Percentiles rank a stretch among this genome's conserved stretches.
These are phyloP conservation scores for Pogonocherus hispidulus DNA, from an alignment of 2,888 invertebrate genomes.

Conservation along the genomic window DNA sequence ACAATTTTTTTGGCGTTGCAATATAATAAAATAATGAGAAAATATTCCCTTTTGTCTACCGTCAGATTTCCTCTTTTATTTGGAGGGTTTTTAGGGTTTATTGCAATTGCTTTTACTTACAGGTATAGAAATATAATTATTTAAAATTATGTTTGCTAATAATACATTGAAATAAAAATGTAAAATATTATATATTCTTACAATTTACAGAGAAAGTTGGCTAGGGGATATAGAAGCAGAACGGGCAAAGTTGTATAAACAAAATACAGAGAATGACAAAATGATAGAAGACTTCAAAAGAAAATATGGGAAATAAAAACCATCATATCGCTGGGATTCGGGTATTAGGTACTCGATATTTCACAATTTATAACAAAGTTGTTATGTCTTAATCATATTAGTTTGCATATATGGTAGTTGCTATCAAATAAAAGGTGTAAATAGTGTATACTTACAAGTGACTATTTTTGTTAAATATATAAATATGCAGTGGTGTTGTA, in stretches of 20 bases:
- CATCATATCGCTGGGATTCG: background rate
- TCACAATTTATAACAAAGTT: no score
- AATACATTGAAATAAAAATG: no score
- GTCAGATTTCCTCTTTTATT: slow-evolving; percentile 55
- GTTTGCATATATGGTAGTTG: no score
- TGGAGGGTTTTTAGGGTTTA: slow-evolving; percentile 49
- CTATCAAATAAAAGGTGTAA: no score
- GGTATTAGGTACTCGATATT: background rate
- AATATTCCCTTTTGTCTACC: slow-evolving; percentile 6
- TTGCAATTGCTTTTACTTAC: slow-evolving; percentile 49
- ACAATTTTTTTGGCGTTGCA: no score
- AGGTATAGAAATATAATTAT: slow-evolving; percentile 53
- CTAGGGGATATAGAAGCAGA: slow-evolving; percentile 33
- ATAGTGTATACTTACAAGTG: no score
- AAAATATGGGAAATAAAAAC: slow-evolving; percentile 6
- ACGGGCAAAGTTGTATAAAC: slow-evolving; percentile 26
- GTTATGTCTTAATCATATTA: no score
- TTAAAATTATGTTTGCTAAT: no score
- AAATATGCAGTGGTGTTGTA: no score
- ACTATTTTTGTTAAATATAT: no score
- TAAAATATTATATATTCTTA: no score
- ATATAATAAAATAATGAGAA: slow-evolving; percentile 2
- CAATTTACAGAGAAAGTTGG: slow-evolving; percentile 30
- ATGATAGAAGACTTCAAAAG: slow-evolving; percentile 29
- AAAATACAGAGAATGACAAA: slow-evolving; percentile 16